These are phyloP conservation scores for Pseudochaenichthys georgianus DNA, from an alignment of 2,797 vertebrate species.

Conservation along the genomic window DNA sequence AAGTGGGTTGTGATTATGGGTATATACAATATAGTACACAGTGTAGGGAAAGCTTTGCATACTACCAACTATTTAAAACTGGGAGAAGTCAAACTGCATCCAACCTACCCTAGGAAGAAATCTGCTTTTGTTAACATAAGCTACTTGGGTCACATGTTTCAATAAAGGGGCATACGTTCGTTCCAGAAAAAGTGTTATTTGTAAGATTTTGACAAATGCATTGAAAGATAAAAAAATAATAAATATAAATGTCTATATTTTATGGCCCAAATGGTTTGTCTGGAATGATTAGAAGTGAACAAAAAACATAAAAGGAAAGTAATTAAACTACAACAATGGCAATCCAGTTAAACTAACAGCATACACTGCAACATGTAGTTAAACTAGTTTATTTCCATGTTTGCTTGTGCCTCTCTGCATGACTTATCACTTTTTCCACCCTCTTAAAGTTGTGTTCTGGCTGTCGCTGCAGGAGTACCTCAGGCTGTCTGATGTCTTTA, in stretches of 20 bases:
- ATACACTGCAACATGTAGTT: too few species aligned
- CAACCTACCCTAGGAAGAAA: too few species aligned
- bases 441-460: slow-evolving; percentile 56
- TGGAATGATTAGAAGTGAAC: neutral
- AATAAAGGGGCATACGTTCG: too few species aligned
- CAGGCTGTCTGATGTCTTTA: slow-evolving; percentile 86
- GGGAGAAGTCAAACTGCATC: neutral
- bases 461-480: slow-evolving; percentile 87
- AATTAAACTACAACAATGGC: too few species aligned
- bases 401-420: slow-evolving; percentile 34
- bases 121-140: too few species aligned
- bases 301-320: too few species aligned
- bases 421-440: slow-evolving; percentile 3
- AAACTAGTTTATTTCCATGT: neutral
- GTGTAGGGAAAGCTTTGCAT: slow-evolving; percentile 31
- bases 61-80: slow-evolving; percentile 32
- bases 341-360: too few species aligned
- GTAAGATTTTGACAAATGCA: too few species aligned
- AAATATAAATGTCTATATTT: neutral
- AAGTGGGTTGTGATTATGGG: neutral
- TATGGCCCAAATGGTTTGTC: neutral
- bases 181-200: too few species aligned
- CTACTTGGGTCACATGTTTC: too few species aligned
- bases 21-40: neutral
- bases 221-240: neutral